A percentile compares a stretch with the other conserved stretches of the same genome.
phyloP scores from a whole-genome alignment of 2,113 vertebrate species.

The Ellobius talpinus region DNA sequence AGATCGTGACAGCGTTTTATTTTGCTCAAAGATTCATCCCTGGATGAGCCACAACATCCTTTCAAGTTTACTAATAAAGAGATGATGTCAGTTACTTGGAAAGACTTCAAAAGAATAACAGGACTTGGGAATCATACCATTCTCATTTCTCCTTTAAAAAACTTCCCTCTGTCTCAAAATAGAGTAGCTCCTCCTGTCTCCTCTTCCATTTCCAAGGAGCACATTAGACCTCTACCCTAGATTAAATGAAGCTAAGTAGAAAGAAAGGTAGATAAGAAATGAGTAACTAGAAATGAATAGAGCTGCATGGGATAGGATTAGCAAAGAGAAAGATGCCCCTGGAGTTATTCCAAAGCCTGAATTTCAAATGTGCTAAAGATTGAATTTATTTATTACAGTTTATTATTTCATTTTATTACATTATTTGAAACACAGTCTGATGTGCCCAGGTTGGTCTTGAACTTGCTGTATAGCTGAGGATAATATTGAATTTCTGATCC shows the following conservation, averaged over 20 bases:
- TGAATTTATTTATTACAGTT: background rate
- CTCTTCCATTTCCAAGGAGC: slow-evolving; percentile 40
- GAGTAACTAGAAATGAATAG: slow-evolving; percentile 9
- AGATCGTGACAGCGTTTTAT: slow-evolving; percentile 39
- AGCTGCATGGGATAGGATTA: background rate
- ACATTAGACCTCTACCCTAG: background rate
- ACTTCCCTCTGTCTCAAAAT: slow-evolving; percentile 14
- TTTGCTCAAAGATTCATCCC: slow-evolving; percentile 46
- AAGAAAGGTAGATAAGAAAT: slow-evolving; percentile 48
- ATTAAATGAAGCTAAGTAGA: slow-evolving; percentile 46
- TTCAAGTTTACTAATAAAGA: slow-evolving; percentile 15
- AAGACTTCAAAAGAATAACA: slow-evolving; percentile 50
- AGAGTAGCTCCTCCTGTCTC: slow-evolving; percentile 40
- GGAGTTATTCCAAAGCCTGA: background rate
- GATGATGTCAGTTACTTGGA: slow-evolving; percentile 62
- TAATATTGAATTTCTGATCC: background rate
- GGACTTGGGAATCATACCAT: slow-evolving; percentile 42
- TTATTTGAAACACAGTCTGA: background rate
- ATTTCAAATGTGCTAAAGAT: background rate
- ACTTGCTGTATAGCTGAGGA: background rate
- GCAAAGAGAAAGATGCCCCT: background rate
- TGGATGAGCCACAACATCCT: slow-evolving; percentile 30
- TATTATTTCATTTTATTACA: background rate
- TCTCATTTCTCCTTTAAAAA: slow-evolving; percentile 45
- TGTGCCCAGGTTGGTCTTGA: background rate